Evolutionary conservation across 2,797 vertebrate species (phyloP), one percentile per base, ranked within the genome.

Genomic region (Heliangelus exortis): DNA sequence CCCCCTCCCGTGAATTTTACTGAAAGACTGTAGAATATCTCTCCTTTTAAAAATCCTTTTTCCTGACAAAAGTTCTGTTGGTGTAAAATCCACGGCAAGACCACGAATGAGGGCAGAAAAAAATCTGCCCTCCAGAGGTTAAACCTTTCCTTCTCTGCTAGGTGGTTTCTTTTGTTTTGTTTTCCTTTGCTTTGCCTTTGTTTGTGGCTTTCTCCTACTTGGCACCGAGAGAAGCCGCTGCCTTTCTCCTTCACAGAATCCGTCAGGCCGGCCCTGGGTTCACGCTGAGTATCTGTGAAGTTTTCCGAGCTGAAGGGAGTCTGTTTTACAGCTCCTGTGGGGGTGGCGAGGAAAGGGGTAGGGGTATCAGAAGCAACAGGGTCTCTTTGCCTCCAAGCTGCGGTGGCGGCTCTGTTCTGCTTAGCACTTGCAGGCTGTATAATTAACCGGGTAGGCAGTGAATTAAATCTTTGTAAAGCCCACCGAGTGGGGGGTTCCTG

Each of bases 401-500:
- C 65, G 14, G n/a, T 6, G 28, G 29, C 54, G 53, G 83, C 68
- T 92, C 81, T n/a, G 61, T 45, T 33, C 66, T 21, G 77, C 92
- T 45, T 3, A 71, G 83, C 71, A 5, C 89, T 94, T 34, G 88
- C 89, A 73, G 95, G 96, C 97, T 90, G 95, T 87, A 23, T 84
- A 87, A 95, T 97, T 97, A 96, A 87, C 96, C 86, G 74, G 87
- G 41, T 23, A 36, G 89, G 95, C 96, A 12, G 78, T 73, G 89
- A 89, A 87, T 93, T 94, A 61, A 90, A 84, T 65, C 94, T 91
- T 83, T 84, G 89, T 79, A 7, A 89, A 96, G 84, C 87, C 94
- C 82, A 55, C 94, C 9, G 87, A 80, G 93, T 1, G 58, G 76
- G 86, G 93, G 66, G 76, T 48, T 92, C 85, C 90, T 53, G 91